A percentile compares a stretch with the other conserved stretches of the same genome.
These are phyloP conservation scores for Poeciliopsis gracilis DNA, from an alignment of 2,797 vertebrate species.

Conservation along the genomic window DNA sequence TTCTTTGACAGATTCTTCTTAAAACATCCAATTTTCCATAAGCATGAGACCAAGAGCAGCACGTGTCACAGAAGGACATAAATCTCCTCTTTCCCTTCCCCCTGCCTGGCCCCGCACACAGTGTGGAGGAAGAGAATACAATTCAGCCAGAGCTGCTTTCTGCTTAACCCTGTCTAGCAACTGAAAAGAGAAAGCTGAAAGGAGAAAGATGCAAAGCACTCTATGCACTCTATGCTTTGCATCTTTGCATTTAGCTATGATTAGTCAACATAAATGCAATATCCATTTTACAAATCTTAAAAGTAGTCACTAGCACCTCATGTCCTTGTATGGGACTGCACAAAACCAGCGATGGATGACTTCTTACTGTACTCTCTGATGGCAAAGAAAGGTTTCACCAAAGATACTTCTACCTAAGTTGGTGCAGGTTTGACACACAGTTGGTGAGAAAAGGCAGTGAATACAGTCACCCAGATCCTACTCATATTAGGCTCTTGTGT, in stretches of 20 bases:
- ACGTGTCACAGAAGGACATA: conserved; percentile 78
- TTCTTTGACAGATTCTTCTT: conserved; percentile 75
- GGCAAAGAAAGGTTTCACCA: conserved; percentile 58
- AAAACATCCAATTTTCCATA: conserved; percentile 82
- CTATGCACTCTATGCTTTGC: conserved; percentile 9
- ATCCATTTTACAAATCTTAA: conserved; percentile 22
- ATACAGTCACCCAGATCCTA: conserved; percentile 53
- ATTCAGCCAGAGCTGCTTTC: conserved; percentile 55
- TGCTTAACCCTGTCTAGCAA: conserved; percentile 51
- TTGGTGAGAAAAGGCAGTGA: conserved; percentile 59
- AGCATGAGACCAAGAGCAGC: conserved; percentile 79
- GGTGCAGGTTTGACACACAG: conserved; percentile 65
- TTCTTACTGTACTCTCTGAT: conserved; percentile 65
- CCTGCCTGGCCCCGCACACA: conserved; percentile 55
- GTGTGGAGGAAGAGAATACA: conserved; percentile 66
- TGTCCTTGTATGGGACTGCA: conserved; percentile 48
- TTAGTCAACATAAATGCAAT: conserved; percentile 24
- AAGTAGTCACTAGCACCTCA: conserved; percentile 65
- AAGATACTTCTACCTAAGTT: conserved; percentile 65
- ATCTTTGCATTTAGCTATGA: conserved; percentile 5
- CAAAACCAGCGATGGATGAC: conserved; percentile 75
- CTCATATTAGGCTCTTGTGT: conserved; percentile 31
- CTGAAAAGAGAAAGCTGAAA: conserved; percentile 22
- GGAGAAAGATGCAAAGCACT: neutral
- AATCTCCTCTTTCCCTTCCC: conserved; percentile 73